These are phyloP conservation scores for Eupristina koningsbergeri DNA, from an alignment of 1,140 invertebrate species.

Conservation along the genomic window DNA sequence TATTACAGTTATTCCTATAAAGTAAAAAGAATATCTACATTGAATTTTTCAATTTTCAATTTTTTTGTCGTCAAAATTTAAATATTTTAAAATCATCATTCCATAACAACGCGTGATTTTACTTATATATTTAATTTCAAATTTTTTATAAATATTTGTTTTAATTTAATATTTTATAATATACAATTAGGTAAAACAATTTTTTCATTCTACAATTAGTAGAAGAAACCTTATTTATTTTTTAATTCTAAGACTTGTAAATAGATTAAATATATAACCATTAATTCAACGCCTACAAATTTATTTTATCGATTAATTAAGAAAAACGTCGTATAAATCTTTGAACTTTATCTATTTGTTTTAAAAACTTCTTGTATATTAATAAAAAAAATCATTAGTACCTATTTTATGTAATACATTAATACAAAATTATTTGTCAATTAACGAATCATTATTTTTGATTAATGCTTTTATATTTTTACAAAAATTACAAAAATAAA, in stretches of 20 bases:
- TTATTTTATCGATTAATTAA: background rate
- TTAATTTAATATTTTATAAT: too few relatives aligned
- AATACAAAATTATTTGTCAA: background rate
- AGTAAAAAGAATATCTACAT: too few relatives aligned
- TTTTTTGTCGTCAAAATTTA: too few relatives aligned
- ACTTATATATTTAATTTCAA: too few relatives aligned
- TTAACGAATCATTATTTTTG: background rate
- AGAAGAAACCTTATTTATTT: too few relatives aligned
- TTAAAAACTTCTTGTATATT: background rate
- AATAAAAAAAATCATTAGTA: background rate
- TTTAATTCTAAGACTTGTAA: background rate
- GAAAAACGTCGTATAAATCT: conserved; percentile 5
- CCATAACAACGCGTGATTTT: too few relatives aligned
- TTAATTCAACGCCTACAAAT: background rate
- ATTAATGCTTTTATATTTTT: background rate
- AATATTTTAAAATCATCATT: too few relatives aligned
- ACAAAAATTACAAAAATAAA: background rate
- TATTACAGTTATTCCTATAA: too few relatives aligned
- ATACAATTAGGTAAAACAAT: too few relatives aligned
- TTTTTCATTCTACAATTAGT: too few relatives aligned
- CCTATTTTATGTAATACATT: background rate
- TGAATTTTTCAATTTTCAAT: too few relatives aligned
- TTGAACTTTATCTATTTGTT: background rate
- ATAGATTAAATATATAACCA: background rate
- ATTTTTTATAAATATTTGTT: too few relatives aligned